Conservation (phyloP, 2,888 invertebrate genomes). For the Drosophila kambysellisi region DNA sequence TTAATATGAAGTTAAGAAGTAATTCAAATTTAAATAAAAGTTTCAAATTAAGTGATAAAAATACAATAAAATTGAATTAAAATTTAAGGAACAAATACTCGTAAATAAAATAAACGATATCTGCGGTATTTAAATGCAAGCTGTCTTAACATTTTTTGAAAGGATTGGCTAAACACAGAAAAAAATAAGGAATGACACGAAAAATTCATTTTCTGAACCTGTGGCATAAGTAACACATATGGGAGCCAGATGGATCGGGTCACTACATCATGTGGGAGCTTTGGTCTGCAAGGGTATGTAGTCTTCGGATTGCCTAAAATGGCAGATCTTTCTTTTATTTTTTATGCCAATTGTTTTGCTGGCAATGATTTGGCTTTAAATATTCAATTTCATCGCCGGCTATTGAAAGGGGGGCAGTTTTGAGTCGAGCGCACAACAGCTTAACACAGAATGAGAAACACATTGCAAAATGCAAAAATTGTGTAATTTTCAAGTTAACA, state of each 20-base stretch:
- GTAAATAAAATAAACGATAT: too few species aligned
- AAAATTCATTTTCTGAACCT: too few species aligned
- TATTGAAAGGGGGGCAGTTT: not conserved
- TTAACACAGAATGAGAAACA: slow-evolving; percentile 33
- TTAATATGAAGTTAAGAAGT: not conserved
- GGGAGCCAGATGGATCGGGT: not conserved
- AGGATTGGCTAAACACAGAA: not conserved
- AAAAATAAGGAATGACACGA: not conserved
- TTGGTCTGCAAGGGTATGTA: not conserved
- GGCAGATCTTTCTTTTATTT: not conserved
- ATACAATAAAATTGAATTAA: not conserved
- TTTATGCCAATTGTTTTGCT: not conserved
- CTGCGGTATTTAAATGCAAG: too few species aligned
- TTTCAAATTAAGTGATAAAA: not conserved
- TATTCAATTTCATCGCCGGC: slow-evolving; percentile 25
- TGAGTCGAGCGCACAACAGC: not conserved
- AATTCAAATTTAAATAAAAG: not conserved
- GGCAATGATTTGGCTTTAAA: slow-evolving; percentile 42
- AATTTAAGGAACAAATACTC: not conserved
- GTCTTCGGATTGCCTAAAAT: not conserved
- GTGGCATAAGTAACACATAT: not conserved
- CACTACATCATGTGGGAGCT: not conserved
- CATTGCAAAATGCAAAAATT: slow-evolving; percentile 66
- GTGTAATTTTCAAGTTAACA: slow-evolving; percentile 76
- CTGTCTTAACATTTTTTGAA: not conserved